These are phyloP conservation scores for Sarcoramphus papa DNA, from an alignment of 2,797 vertebrate genomes.

Conservation along the genomic window DNA sequence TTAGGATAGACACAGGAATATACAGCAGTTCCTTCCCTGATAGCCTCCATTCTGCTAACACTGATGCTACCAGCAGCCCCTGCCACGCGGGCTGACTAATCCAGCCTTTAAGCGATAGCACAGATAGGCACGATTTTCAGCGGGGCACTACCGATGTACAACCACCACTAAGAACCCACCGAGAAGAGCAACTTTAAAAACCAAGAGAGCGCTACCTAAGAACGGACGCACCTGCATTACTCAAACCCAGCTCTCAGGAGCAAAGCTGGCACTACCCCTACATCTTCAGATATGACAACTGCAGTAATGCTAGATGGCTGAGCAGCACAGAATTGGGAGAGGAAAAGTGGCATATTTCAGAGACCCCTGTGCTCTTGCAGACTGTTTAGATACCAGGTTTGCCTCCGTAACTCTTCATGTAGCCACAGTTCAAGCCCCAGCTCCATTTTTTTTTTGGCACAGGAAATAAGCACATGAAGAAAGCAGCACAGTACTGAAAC, in stretches of 20 bases:
- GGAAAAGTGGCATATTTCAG: neutral
- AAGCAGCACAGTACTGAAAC: neutral
- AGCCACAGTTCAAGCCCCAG: neutral
- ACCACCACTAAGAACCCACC: neutral
- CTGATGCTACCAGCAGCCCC: neutral
- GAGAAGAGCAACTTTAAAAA: neutral
- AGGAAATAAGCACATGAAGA: neutral
- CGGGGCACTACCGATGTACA: neutral
- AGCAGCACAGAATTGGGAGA: neutral
- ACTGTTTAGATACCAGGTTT: neutral
- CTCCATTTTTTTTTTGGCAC: neutral
- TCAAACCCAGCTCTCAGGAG: neutral
- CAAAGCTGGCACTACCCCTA: rapidly evolving
- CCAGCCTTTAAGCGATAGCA: neutral
- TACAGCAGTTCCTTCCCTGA: neutral
- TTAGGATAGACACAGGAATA: neutral
- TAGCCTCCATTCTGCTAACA: neutral
- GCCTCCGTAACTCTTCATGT: neutral
- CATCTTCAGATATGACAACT: neutral
- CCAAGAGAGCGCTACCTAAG: neutral
- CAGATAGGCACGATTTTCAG: neutral
- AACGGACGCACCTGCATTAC: neutral
- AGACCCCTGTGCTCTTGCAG: neutral
- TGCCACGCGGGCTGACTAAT: rapidly evolving
- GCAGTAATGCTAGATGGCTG: neutral